Conservation (phyloP, 1,140 invertebrate species). For the Rhagoletis zephyria region DNA sequence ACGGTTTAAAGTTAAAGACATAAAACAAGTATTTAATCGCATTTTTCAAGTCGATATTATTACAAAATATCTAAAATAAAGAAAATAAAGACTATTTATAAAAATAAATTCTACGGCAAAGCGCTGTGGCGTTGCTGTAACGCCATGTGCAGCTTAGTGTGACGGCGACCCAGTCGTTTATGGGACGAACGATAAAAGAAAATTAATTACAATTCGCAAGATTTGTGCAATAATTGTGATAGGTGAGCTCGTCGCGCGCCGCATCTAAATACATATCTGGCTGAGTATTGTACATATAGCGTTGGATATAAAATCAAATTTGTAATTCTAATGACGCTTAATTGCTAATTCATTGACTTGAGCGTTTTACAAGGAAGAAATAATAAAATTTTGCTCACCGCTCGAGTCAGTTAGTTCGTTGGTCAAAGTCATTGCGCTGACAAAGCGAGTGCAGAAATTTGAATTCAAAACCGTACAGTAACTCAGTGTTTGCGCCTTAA, state of each 20-base stretch:
- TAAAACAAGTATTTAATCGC: not conserved
- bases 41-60: not conserved
- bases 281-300: not conserved
- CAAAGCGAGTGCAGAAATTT: not conserved
- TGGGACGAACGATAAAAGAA: not conserved
- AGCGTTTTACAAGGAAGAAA: conserved; percentile 34
- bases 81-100: not conserved
- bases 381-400: not conserved
- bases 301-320: not conserved
- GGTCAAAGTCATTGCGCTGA: not conserved
- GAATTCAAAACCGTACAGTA: not conserved
- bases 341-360: conserved; percentile 34
- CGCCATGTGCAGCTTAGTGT: conserved; percentile 1
- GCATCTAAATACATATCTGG: not conserved
- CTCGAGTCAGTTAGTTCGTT: not conserved
- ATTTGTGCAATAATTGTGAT: conserved; percentile 37
- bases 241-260: no score
- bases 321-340: conserved; percentile 26
- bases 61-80: not conserved
- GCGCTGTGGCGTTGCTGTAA: not conserved
- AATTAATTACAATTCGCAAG: conserved; percentile 35
- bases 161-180: not conserved
- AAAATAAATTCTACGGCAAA: not conserved
- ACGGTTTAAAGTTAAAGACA: no score
- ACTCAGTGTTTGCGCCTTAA: conserved; percentile 26